Evolutionary conservation across 1,140 invertebrate species (phyloP).

Genomic region (Heliconius hermathena): DNA sequence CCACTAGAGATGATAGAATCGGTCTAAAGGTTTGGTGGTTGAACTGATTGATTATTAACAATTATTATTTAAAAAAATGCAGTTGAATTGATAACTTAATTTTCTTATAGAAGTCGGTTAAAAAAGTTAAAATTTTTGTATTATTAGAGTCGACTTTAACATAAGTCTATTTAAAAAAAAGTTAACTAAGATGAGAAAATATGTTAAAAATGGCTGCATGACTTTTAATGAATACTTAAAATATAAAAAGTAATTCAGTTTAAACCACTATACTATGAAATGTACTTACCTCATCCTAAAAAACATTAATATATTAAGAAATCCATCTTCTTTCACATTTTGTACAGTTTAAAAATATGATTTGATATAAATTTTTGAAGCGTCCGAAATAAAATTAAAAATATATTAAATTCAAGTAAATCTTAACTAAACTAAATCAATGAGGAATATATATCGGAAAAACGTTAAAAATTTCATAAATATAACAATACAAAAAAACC

Average conservation of each 20-base stretch:
- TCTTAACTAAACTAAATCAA: background rate
- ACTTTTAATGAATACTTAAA: background rate
- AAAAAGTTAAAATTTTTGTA: too few relatives aligned
- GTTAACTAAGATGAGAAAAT: too few relatives aligned
- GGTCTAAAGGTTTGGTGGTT: too few relatives aligned
- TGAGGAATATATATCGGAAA: background rate
- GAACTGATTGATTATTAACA: too few relatives aligned
- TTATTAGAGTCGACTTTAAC: too few relatives aligned
- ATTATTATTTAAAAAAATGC: too few relatives aligned
- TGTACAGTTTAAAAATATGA: background rate
- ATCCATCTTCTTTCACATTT: slow-evolving; percentile 5
- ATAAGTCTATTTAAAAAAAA: too few relatives aligned
- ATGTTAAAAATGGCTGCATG: too few relatives aligned
- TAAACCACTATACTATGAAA: background rate
- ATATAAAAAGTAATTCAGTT: background rate
- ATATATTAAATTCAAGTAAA: background rate
- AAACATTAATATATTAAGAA: slow-evolving; percentile 3
- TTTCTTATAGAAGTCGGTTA: too few relatives aligned
- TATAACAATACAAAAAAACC: background rate
- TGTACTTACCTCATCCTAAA: background rate
- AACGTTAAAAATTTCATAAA: background rate
- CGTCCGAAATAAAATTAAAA: background rate
- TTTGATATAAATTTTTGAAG: background rate
- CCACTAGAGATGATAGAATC: too few relatives aligned
- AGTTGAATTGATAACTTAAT: too few relatives aligned